Percentiles rank a stretch among this genome's conserved stretches.
phyloP scores from a whole-genome alignment of 2,113 vertebrate species.

The Glareola pratincola region DNA sequence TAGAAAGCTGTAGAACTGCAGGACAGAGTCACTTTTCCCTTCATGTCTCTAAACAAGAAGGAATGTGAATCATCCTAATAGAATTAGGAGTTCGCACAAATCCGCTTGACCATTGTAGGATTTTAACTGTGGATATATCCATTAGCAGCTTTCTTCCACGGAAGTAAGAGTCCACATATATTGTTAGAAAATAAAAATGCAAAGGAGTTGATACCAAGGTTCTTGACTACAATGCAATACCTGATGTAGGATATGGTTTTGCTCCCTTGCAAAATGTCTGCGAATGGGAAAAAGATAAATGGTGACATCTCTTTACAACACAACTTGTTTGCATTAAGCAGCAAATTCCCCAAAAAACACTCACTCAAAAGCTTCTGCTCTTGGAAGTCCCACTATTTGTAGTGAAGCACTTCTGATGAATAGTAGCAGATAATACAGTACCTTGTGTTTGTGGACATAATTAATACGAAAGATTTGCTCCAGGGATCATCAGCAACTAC shows the following conservation, averaged over 20 bases:
- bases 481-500: background rate
- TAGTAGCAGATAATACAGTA: background rate
- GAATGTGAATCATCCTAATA: background rate
- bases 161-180: background rate
- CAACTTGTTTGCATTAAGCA: background rate
- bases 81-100: background rate
- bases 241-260: background rate
- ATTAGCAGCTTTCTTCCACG: background rate
- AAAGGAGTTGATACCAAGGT: background rate
- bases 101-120: background rate
- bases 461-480: background rate
- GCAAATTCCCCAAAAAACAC: background rate
- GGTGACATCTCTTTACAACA: background rate
- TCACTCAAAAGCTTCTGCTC: background rate
- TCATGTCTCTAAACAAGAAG: background rate
- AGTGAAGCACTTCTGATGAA: background rate
- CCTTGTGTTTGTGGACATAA: background rate
- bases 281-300: background rate
- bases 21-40: background rate
- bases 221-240: background rate
- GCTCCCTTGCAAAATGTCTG: background rate
- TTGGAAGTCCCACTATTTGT: background rate
- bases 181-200: background rate
- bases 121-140: background rate
- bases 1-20: background rate